Evolutionary conservation across 2,888 invertebrate species (phyloP), one percentile per base, ranked within the genome.

Genomic region (Girardia tigrina): DNA sequence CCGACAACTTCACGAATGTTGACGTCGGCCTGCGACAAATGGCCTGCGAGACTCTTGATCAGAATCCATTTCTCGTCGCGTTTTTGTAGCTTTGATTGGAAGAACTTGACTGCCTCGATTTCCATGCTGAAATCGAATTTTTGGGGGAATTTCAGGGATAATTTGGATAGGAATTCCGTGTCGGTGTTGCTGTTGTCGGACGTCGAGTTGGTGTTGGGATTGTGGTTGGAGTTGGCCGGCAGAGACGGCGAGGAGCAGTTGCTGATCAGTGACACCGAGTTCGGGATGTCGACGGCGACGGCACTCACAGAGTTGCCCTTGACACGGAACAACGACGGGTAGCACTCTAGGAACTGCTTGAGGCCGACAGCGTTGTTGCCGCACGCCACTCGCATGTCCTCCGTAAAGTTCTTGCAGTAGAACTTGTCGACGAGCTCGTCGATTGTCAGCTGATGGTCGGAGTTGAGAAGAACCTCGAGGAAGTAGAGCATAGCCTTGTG

Each of bases 41-140:
- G 97, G 0, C 97, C 97, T 78, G 97, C 88, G 79, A 98, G 88
- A 84, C 94, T 94, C 84, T 92, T 92, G 80, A 97, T 92, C 1
- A 94, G 95, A 79, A 98, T 92, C 87, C 97, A 95, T 0, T 94
- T 92, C 79, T 91, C 90, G 77, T 97, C 94, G 85, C 97, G 94
- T 86, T 95, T 92, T 79, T 82, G 87, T 85, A 98, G 88, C 87
- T 95, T 94, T 83, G 90, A 89, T 76, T 91, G 90, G 86, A 98
- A 98, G 87, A 95, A 98, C 83, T 94, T 92, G 81, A 95, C 94
- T 76, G 98, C 95, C 86, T 95, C 95, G 82, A 90, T 89, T 80
- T 92, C 94, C 27, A 80, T 80, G 36, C 83, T 82, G 77, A 84
- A 82, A 27, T 74, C 74, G 23, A 56, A 56, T 56, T 56, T 56